A percentile compares a stretch with the other conserved stretches of the same genome.
Conservation (phyloP, 2,888 invertebrate species). For the Laspeyria flexula region DNA sequence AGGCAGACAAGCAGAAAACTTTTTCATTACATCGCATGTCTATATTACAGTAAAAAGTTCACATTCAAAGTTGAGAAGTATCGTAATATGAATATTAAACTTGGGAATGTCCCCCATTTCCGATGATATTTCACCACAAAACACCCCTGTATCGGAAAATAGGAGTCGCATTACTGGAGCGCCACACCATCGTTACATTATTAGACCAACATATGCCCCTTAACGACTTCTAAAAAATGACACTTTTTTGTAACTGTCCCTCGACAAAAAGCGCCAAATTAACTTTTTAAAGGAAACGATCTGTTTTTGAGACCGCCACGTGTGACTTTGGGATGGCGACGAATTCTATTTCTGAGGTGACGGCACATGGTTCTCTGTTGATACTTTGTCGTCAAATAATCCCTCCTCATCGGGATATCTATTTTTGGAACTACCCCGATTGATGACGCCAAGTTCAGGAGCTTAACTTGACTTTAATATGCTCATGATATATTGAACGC, state of each 20-base stretch:
- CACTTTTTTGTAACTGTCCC: constrained; percentile 69
- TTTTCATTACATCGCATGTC: background rate
- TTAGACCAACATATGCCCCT: constrained; percentile 74
- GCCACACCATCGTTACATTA: constrained; percentile 74
- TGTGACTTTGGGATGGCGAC: constrained; percentile 71
- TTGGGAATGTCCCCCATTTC: constrained; percentile 30
- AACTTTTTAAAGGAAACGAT: constrained; percentile 86
- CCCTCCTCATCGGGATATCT: constrained; percentile 76
- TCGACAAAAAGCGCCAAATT: constrained; percentile 81
- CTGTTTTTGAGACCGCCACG: constrained; percentile 82
- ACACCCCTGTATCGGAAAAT: constrained; percentile 66
- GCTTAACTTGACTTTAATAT: constrained; percentile 77
- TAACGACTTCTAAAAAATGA: constrained; percentile 76
- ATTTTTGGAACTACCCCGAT: constrained; percentile 72
- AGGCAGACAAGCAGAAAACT: background rate
- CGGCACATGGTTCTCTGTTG: constrained; percentile 77
- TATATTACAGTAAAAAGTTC: background rate
- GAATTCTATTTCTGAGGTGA: constrained; percentile 71
- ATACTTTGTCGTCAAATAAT: constrained; percentile 81
- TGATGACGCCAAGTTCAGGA: constrained; percentile 70
- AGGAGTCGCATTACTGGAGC: constrained; percentile 77
- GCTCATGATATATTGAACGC: constrained; percentile 69
- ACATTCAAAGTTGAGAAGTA: constrained; percentile 15
- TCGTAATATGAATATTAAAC: constrained; percentile 25
- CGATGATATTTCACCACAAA: constrained; percentile 37